Conservation (phyloP, 2,797 vertebrate species). For the Yasuhikotakia modesta region DNA sequence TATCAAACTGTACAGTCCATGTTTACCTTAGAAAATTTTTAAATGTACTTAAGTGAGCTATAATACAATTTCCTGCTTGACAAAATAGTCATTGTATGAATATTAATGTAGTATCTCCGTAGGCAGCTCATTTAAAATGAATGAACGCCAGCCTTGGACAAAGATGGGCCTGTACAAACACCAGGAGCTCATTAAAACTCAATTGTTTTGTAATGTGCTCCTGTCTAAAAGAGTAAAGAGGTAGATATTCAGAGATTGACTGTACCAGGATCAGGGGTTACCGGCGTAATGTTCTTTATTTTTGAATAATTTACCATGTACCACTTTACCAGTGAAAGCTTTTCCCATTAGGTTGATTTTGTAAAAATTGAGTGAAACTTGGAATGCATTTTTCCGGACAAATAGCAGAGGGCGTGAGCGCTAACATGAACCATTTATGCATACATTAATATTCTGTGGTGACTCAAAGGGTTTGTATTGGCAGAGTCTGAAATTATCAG, state of each 20-base stretch:
- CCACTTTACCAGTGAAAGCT: conserved; percentile 21
- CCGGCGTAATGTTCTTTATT: conserved; percentile 44
- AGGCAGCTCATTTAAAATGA: conserved; percentile 78
- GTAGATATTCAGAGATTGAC: conserved; percentile 37
- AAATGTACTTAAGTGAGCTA: conserved; percentile 66
- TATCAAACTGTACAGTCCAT: conserved; percentile 66
- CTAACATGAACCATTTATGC: conserved; percentile 12
- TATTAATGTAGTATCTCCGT: conserved; percentile 75
- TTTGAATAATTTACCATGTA: conserved; percentile 38
- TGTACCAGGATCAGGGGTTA: conserved; percentile 37
- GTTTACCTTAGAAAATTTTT: conserved; percentile 73
- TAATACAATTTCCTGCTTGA: conserved; percentile 66
- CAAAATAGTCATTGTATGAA: conserved; percentile 73
- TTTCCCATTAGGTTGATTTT: conserved; percentile 20
- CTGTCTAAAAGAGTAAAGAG: conserved; percentile 69
- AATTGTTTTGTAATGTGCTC: conserved; percentile 74
- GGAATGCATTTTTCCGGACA: conserved; percentile 27
- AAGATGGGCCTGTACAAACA: conserved; percentile 74
- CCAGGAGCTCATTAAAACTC: conserved; percentile 73
- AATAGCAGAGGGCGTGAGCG: conserved; percentile 4
- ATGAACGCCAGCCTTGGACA: conserved; percentile 69
- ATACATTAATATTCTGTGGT: conserved; percentile 8
- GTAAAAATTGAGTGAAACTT: conserved; percentile 41
- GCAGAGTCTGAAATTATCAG: background rate
- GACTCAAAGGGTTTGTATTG: background rate